phyloP scores from a whole-genome alignment of 2,797 vertebrate species.

The Falco biarmicus region DNA sequence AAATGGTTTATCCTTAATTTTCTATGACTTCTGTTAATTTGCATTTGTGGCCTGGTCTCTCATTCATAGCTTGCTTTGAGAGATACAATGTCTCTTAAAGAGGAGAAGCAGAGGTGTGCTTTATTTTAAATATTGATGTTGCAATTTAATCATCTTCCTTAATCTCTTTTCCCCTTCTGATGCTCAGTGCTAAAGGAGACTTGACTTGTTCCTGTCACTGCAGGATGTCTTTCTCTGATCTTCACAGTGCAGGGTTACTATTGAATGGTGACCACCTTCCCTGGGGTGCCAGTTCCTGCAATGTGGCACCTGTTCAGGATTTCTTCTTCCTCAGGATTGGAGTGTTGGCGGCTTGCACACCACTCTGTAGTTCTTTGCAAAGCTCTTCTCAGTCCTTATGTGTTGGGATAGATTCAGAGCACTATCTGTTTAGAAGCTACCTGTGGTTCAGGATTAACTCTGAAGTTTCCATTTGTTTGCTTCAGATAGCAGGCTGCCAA shows the following conservation, averaged over 20 bases:
- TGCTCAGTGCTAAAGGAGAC: neutral
- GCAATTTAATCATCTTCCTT: neutral
- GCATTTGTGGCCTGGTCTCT: neutral
- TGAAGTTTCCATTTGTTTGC: neutral
- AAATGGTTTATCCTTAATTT: neutral
- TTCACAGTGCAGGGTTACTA: neutral
- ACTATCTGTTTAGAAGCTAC: neutral
- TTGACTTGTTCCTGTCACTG: neutral
- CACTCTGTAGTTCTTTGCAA: neutral
- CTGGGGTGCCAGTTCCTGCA: neutral
- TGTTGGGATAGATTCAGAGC: neutral
- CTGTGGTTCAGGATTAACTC: neutral
- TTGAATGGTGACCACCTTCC: neutral
- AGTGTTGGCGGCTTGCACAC: neutral
- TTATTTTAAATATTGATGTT: conserved; percentile 6
- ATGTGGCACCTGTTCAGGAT: neutral
- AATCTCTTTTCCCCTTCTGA: neutral
- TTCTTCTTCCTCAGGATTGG: neutral
- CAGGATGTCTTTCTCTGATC: neutral
- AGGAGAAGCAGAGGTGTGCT: neutral
- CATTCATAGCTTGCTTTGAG: neutral
- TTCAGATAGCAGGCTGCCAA: neutral
- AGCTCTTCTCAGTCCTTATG: neutral
- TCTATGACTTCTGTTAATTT: neutral
- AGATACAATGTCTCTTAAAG: neutral